Conservation (phyloP, 1,140 invertebrate genomes). For the Linepithema humile region DNA sequence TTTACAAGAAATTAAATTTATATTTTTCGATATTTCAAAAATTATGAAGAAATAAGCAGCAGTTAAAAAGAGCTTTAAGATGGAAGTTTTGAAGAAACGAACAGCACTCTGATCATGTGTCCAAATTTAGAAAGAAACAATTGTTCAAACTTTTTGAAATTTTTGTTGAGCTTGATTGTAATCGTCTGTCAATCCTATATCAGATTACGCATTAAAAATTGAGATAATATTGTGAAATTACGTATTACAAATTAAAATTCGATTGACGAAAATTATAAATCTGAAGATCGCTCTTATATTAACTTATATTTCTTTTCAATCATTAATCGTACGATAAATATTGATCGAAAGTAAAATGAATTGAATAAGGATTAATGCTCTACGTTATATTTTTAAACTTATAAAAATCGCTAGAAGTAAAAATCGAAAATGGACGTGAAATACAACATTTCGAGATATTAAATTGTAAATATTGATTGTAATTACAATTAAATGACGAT, state of each 20-base stretch:
- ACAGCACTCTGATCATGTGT: neutral
- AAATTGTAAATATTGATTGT: neutral
- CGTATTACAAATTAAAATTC: neutral
- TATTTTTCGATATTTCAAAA: neutral
- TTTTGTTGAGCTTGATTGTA: slow-evolving; percentile 15
- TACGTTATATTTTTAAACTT: neutral
- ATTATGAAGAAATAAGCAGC: neutral
- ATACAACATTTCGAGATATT: neutral
- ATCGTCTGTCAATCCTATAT: slow-evolving; percentile 3
- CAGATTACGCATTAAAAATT: slow-evolving; percentile 13
- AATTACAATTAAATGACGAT: neutral
- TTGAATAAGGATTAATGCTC: neutral
- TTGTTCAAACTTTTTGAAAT: neutral
- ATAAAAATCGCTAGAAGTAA: neutral
- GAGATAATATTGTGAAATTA: slow-evolving; percentile 1
- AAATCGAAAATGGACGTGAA: neutral
- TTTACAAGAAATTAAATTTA: neutral
- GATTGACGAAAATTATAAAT: neutral
- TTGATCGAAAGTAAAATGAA: too few species aligned
- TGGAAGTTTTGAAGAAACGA: neutral
- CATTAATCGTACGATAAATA: neutral
- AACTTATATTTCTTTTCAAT: neutral
- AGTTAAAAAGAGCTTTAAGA: neutral
- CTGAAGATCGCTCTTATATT: too few species aligned
- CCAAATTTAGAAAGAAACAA: neutral